These are phyloP conservation scores for Conus canariensis DNA, from an alignment of 2,888 invertebrate species.

Conservation along the genomic window DNA sequence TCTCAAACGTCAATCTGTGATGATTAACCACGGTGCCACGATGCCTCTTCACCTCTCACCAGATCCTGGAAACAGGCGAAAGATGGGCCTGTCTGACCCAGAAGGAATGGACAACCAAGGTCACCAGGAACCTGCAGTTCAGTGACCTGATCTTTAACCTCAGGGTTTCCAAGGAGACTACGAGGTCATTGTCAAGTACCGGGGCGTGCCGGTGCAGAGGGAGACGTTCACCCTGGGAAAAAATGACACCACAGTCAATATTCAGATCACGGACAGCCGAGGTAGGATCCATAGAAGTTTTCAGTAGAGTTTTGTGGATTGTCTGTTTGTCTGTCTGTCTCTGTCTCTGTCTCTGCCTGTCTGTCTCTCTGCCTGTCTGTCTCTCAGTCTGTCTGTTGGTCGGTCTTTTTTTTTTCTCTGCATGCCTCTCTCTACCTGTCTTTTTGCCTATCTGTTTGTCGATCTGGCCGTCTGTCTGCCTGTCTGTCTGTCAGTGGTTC, in stretches of 20 bases:
- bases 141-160: conserved; percentile 44
- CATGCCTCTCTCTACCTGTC: neutral
- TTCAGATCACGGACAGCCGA: conserved; percentile 14
- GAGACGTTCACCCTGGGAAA: conserved; percentile 46
- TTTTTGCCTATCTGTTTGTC: no score
- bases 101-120: conserved; percentile 56
- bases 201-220: conserved; percentile 47
- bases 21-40: no score
- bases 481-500: neutral
- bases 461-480: no score
- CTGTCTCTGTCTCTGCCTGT: neutral
- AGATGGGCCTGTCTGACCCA: conserved; percentile 50
- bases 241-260: conserved; percentile 27
- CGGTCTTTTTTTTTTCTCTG: neutral
- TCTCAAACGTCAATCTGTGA: no score
- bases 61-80: conserved; percentile 54
- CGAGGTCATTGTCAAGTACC: conserved; percentile 51
- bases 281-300: neutral
- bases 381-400: neutral
- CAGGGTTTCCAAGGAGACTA: conserved; percentile 57
- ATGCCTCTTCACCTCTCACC: neutral
- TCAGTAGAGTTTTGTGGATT: no score
- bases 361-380: neutral
- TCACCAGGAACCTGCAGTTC: conserved; percentile 37
- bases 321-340: neutral